A percentile compares a stretch with the other conserved stretches of the same genome.
phyloP scores from a whole-genome alignment of 2,113 vertebrate genomes.

The Benitochromis conjunctus region DNA sequence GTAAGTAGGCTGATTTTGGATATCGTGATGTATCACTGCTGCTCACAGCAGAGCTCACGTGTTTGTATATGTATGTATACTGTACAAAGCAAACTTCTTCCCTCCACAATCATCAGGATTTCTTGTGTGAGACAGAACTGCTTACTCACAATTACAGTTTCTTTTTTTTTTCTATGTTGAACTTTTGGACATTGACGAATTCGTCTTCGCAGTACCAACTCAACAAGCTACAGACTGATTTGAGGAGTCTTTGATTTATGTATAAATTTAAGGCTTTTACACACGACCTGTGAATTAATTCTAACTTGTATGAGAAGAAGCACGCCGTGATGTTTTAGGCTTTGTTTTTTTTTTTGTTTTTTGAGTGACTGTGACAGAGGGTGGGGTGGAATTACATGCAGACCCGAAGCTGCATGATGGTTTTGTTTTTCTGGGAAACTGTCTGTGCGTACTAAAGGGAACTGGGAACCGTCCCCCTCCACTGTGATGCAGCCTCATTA shows the following conservation, averaged over 20 bases:
- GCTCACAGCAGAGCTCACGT: slow-evolving; percentile 29
- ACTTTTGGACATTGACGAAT: neutral
- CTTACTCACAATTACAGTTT: neutral
- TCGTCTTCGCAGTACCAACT: neutral
- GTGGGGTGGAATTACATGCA: neutral
- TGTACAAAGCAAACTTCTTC: slow-evolving; percentile 38
- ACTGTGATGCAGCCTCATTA: neutral
- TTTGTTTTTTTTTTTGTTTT: neutral
- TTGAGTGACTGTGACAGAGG: neutral
- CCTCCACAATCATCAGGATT: neutral
- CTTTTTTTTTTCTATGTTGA: neutral
- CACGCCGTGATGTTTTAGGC: neutral
- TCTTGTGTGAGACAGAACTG: neutral
- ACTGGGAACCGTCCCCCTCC: neutral
- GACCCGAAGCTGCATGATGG: neutral
- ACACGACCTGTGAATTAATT: neutral
- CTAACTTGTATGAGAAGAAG: neutral
- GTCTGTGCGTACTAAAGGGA: neutral
- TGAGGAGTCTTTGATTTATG: neutral
- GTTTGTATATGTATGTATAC: slow-evolving; percentile 19
- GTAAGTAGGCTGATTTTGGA: neutral
- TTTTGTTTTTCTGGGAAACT: neutral
- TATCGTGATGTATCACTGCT: slow-evolving; percentile 31
- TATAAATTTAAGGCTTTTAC: neutral
- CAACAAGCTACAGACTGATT: neutral